Base-by-base conservation (phyloP, 1,140 invertebrate species). In the Atta texana region DNA sequence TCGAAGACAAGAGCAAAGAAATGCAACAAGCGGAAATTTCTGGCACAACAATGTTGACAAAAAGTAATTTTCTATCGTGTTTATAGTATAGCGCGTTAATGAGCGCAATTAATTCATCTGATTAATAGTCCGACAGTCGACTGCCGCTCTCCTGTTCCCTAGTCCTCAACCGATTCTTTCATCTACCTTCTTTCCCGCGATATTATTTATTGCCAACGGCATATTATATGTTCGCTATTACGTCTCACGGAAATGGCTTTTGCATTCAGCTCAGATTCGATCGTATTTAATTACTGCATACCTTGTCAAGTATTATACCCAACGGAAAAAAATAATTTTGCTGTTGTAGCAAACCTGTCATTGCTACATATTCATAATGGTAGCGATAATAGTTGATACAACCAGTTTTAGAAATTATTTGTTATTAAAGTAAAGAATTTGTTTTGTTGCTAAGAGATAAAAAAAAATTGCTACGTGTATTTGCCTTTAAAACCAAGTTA, bases 271-370 rank as follows among this genome's bases (percentile, higher is more conserved):
- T 90, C 80, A 77, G 64, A 87, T 88, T 81, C 49, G 77, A 86
- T 86, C 88, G 88, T 87, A 88, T 91, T 92, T 92, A 92, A 93
- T 92, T 91, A 87, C 91, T 92, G 87, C 91, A 91, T 87, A 87
- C 72, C 89, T 72, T 75, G 57, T 90, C 88, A 81, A 66, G 53
- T 74, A 75, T 55, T 71, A 59, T 24, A 49, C 34, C 34, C 6
- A 6, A 34, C 6, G 34, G 6, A 34, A 6, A 34, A 34, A 34
- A 34, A 34, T 34, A 34, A 34, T 34, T 34, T 34, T 34, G 34
- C 34, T 34, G 34, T 34, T 34, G 34, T 34, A 34, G 34, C 34
- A 34, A 34, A 34, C 34, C 34, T 34, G 34, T 34, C 34, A 34
- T 34, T 34, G 34, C 6, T 34, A 7, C 6, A 34, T 7, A 7